Base-by-base conservation (phyloP, 2,888 invertebrate genomes). In the Macrosoma leucophasiata region DNA sequence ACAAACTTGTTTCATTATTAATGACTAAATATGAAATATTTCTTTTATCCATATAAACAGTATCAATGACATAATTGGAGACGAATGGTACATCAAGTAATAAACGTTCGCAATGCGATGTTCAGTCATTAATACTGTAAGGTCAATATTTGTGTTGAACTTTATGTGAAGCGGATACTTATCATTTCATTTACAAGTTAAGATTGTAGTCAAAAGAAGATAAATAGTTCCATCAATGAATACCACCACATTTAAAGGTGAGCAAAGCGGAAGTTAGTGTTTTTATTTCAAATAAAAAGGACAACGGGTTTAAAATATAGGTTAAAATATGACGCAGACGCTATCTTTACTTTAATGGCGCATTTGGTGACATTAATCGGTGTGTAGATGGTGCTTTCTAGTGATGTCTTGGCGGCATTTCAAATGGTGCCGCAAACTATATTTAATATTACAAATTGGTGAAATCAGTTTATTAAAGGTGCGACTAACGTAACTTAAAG, bases 371-470 rank as follows among this genome's bases (percentile, higher is more conserved):
- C 66, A 71, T 69, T 66, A 62, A 70, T 73, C 59, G 63, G 45
- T 43, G 62, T 61, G 57, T 65, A 62, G 60, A 69, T 63, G 57
- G 59, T 65, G 55, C 51, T 69, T 55, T 61, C 55, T 60, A 56
- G 52, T 38, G 52, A 59, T 62, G 59, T 64, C 62, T 77, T 76
- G 77, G 77, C 76, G 67, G 55, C 63, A 62, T 67, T 72, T 77
- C 76, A 76, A 77, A 67, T 63, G 54, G 35, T 52, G 61, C 52
- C 48, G 53, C 54, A 60, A 62, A 67, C 55, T 69, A 65, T 56
- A 69, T 70, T 61, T 61, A 61, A 60, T 62, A 43, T 50, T 55
- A 65, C 56, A 58, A 60, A 65, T 62, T 52, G 55, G 46, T 49
- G 50, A 55, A 58, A 34, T 27, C 53, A 43, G 49, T 53, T 62